These are phyloP conservation scores for Heliornis fulica DNA, from an alignment of 2,113 vertebrate genomes.

Conservation along the genomic window DNA sequence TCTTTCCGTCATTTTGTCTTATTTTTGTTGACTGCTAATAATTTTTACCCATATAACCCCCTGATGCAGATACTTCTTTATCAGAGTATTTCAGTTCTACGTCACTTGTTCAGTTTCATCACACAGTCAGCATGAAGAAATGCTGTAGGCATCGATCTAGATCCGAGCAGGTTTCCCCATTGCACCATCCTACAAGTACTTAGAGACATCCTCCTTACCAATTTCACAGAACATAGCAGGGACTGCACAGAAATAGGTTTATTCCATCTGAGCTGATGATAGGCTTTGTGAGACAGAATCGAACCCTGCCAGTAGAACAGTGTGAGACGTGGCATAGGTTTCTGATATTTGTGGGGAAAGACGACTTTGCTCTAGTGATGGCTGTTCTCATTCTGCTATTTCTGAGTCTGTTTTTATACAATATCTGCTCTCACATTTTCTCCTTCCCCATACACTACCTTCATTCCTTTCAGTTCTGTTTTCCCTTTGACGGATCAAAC, in stretches of 20 bases:
- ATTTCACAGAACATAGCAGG: not conserved
- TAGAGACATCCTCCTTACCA: not conserved
- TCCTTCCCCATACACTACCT: not conserved
- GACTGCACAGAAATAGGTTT: not conserved
- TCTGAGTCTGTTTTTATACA: not conserved
- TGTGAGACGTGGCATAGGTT: not conserved
- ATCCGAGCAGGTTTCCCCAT: not conserved
- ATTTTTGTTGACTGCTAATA: not conserved
- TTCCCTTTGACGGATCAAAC: not conserved
- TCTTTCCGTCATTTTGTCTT: not conserved
- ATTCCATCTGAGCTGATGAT: not conserved
- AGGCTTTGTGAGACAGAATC: not conserved
- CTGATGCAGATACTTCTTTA: not conserved
- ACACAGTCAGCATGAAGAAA: not conserved
- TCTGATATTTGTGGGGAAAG: accelerated
- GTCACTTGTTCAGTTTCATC: not conserved
- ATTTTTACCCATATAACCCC: not conserved
- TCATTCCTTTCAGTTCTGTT: not conserved
- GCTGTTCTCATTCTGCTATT: not conserved
- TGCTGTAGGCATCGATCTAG: not conserved
- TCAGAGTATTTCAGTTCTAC: not conserved
- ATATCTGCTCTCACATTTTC: not conserved
- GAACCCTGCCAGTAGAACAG: not conserved
- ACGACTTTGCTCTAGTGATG: not conserved
- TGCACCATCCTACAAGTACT: not conserved